These are phyloP conservation scores for Gasterosteus nipponicus DNA, from an alignment of 2,113 vertebrate species.

Conservation along the genomic window DNA sequence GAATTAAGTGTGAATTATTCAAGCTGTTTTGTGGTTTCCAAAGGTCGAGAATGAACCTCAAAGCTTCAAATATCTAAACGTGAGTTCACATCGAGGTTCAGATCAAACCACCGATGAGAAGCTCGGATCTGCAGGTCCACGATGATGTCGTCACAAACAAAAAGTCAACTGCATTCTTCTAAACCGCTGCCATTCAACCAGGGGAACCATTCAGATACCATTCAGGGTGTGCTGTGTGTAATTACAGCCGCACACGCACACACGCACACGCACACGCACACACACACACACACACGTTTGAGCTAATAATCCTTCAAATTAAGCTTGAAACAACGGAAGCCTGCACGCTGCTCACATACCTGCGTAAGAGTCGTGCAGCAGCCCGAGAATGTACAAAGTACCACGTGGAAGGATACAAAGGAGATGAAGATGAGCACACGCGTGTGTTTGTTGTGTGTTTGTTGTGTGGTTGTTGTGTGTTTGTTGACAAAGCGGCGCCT, in stretches of 20 bases:
- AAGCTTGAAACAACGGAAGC: constrained; percentile 20
- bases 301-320: constrained; percentile 50
- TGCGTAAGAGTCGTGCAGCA: no score
- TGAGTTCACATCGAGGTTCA: background rate
- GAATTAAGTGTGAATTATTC: no score
- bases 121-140: background rate
- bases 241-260: constrained; percentile 34
- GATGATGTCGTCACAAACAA: background rate
- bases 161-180: background rate
- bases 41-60: background rate
- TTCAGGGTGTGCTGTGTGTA: constrained; percentile 13
- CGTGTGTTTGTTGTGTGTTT: background rate
- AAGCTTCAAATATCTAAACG: background rate
- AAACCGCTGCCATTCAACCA: constrained; percentile 3
- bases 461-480: constrained; percentile 6
- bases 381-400: no score
- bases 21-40: background rate
- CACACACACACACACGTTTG: constrained; percentile 17
- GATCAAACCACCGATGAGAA: background rate
- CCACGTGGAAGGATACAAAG: background rate
- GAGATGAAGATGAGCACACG: background rate
- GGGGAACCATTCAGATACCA: constrained; percentile 9
- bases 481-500: background rate
- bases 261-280: constrained; percentile 22
- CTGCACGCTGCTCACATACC: no score